A percentile compares a stretch with the other conserved stretches of the same genome.
phyloP scores from a whole-genome alignment of 2,797 vertebrate species.

The Sebastiscus tertius region DNA sequence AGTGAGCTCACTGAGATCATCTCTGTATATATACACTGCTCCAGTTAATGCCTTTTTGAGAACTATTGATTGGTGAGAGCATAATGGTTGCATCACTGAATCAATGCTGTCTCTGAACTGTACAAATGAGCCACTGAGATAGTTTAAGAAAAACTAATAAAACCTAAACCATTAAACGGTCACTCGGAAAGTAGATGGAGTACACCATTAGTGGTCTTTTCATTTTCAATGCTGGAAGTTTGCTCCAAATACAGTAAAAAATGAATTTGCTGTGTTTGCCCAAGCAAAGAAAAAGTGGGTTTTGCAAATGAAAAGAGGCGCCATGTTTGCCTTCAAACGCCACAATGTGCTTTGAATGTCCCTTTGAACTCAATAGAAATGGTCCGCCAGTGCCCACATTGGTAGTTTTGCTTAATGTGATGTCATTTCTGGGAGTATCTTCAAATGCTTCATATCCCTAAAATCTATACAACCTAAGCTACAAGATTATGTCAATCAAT shows the following conservation, averaged over 20 bases:
- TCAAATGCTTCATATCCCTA: no score
- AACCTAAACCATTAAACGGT: constrained; percentile 43
- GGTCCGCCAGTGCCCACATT: no score
- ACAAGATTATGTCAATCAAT: no score
- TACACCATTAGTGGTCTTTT: constrained; percentile 4
- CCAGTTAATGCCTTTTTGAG: constrained; percentile 61
- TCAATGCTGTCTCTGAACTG: constrained; percentile 49
- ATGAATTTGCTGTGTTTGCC: constrained; percentile 12
- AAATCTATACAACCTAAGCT: no score
- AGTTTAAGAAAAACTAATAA: constrained; percentile 48
- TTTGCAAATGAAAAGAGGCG: not conserved
- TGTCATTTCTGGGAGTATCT: no score
- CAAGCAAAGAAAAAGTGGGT: not conserved
- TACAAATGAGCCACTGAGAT: constrained; percentile 48
- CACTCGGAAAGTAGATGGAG: constrained; percentile 16
- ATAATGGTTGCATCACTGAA: constrained; percentile 48
- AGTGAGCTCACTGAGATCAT: constrained; percentile 37
- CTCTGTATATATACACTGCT: constrained; percentile 33
- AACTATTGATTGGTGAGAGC: constrained; percentile 61
- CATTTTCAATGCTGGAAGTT: not conserved
- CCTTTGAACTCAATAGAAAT: not conserved
- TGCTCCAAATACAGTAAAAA: not conserved
- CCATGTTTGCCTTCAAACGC: not conserved
- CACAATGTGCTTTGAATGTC: not conserved
- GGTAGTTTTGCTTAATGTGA: no score